A percentile compares a stretch with the other conserved stretches of the same genome.
Evolutionary conservation across 2,888 invertebrate species (phyloP).

Genomic region (Campoplex nolae): DNA sequence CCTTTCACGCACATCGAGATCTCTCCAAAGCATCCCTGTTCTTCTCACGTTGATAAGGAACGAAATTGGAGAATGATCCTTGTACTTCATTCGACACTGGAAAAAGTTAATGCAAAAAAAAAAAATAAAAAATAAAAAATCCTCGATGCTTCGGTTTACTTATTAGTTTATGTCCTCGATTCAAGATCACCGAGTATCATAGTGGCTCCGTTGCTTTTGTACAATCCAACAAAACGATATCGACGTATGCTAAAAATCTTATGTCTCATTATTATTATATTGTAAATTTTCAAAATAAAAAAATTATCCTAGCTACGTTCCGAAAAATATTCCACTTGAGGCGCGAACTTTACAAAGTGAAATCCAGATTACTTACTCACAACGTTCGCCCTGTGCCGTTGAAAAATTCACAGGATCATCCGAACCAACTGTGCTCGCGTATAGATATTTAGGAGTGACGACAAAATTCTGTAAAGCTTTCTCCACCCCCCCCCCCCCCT

Average conservation of each 20-base stretch:
- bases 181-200: background rate
- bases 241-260: background rate
- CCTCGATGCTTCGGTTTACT: background rate
- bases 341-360: background rate
- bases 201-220: background rate
- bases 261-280: background rate
- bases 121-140: background rate
- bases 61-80: background rate
- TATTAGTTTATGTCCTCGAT: background rate
- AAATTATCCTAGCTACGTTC: background rate
- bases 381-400: background rate
- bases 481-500: background rate
- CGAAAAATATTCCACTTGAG: background rate
- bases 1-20: background rate
- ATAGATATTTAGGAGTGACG: slow-evolving; percentile 24
- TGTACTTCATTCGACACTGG: background rate
- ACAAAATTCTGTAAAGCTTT: slow-evolving; percentile 52
- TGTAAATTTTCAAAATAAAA: background rate
- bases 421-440: slow-evolving; percentile 10
- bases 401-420: slow-evolving; percentile 17
- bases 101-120: background rate
- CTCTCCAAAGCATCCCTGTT: background rate
- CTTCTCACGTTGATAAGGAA: background rate
- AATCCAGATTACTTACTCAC: background rate
- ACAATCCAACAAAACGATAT: too few species aligned